A percentile compares a stretch with the other conserved stretches of the same genome.
Conservation (phyloP, 2,888 invertebrate genomes). For the Epicampocera succincta region DNA sequence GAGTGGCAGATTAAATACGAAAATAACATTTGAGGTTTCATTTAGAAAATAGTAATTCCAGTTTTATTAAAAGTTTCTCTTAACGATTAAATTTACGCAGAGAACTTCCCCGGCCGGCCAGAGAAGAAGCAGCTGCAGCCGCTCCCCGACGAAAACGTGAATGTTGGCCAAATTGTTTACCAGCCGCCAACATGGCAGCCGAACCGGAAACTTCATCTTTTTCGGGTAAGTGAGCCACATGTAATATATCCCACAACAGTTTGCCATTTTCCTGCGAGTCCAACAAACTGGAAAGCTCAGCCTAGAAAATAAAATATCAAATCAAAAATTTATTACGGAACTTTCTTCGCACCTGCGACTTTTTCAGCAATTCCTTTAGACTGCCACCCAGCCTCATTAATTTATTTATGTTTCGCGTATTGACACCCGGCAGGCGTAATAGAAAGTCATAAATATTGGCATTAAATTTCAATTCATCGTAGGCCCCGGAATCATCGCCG, state of each 20-base stretch:
- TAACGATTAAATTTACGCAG: conserved; percentile 60
- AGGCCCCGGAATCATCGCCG: conserved; percentile 84
- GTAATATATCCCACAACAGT: conserved; percentile 87
- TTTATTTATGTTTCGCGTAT: conserved; percentile 90
- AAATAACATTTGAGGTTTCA: background rate
- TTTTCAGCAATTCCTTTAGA: conserved; percentile 85
- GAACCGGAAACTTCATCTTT: conserved; percentile 81
- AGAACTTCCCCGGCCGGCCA: conserved; percentile 1
- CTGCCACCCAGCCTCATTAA: conserved; percentile 89
- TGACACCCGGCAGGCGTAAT: conserved; percentile 93
- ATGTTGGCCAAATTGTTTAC: conserved; percentile 75
- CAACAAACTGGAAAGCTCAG: conserved; percentile 87
- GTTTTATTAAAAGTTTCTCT: background rate
- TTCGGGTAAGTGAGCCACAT: conserved; percentile 85
- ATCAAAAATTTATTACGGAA: background rate
- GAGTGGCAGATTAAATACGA: background rate
- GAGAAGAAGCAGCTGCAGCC: conserved; percentile 59
- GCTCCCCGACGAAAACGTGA: conserved; percentile 78
- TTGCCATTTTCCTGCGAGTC: conserved; percentile 88
- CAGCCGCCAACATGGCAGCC: conserved; percentile 74
- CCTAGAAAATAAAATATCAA: conserved; percentile 81
- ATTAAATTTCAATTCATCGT: conserved; percentile 87
- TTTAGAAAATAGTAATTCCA: background rate
- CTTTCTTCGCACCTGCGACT: conserved; percentile 82
- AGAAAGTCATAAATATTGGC: conserved; percentile 89